A percentile compares a stretch with the other conserved stretches of the same genome.
Evolutionary conservation across 2,888 invertebrate genomes (phyloP).

Genomic region (Hedya salicella): DNA sequence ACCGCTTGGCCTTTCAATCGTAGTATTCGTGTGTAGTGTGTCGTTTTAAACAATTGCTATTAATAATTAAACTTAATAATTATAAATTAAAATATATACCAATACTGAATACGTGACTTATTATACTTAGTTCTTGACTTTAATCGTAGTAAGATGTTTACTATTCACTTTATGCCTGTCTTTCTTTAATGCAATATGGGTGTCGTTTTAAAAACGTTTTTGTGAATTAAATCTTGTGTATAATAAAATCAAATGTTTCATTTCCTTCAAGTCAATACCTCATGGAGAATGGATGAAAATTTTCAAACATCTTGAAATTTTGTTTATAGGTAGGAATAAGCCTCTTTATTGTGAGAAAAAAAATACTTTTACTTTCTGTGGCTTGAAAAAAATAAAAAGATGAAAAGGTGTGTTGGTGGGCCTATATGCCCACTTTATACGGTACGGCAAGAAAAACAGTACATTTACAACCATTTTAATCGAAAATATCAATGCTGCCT

Average conservation of each 20-base stretch:
- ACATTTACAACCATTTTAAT: too few relatives aligned
- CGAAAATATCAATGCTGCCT: too few relatives aligned
- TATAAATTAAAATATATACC: constrained; percentile 52
- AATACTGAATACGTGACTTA: constrained; percentile 51
- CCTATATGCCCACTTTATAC: too few relatives aligned
- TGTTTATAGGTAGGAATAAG: too few relatives aligned
- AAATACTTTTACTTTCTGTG: constrained; percentile 44
- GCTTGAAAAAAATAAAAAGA: too few relatives aligned
- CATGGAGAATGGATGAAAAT: too few relatives aligned
- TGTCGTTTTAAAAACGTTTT: constrained; percentile 83
- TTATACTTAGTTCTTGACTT: constrained; percentile 51
- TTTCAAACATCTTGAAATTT: too few relatives aligned
- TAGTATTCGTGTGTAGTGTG: constrained; percentile 72
- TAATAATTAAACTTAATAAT: constrained; percentile 47
- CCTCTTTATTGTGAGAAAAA: too few relatives aligned
- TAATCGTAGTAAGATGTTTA: constrained; percentile 63
- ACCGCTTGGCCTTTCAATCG: constrained; percentile 84
- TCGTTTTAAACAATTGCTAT: constrained; percentile 63
- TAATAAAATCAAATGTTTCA: constrained; percentile 64
- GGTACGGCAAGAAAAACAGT: too few relatives aligned
- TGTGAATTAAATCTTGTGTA: constrained; percentile 81
- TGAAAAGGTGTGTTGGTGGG: too few relatives aligned
- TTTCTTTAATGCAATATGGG: constrained; percentile 80
- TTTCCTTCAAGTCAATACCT: constrained; percentile 52
- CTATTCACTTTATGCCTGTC: constrained; percentile 79